Percentiles rank a stretch among this genome's conserved stretches.
Conservation (phyloP, 2,113 vertebrate species). For the Pelodiscus sinensis region DNA sequence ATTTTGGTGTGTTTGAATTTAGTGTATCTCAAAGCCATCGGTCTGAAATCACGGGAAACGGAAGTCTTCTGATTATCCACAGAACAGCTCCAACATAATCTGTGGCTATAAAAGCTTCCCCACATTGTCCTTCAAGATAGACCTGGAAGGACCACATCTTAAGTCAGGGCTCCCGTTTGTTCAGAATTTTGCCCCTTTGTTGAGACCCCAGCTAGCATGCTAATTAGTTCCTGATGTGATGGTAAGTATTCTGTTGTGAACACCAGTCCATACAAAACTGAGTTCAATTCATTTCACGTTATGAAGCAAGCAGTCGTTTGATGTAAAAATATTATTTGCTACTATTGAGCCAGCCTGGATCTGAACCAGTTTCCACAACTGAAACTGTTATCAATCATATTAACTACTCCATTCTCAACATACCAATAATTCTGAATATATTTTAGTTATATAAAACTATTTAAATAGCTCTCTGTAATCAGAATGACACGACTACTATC, state of each 20-base stretch:
- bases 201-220: background rate
- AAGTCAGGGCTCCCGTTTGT: background rate
- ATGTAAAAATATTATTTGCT: background rate
- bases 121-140: accelerated
- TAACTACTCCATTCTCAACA: background rate
- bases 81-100: background rate
- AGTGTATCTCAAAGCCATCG: background rate
- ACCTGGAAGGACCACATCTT: background rate
- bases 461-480: background rate
- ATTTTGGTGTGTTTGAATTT: background rate
- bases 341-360: background rate
- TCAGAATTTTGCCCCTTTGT: background rate
- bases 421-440: background rate
- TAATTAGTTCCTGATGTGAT: background rate
- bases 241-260: background rate
- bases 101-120: background rate
- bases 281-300: slow-evolving; percentile 11
- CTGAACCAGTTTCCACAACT: background rate
- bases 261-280: background rate
- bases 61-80: background rate
- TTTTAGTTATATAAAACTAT: accelerated
- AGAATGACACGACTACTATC: background rate
- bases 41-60: background rate
- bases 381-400: background rate
- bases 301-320: background rate